phyloP scores from a whole-genome alignment of 2,888 invertebrate species.

The Luperina nickerlii region DNA sequence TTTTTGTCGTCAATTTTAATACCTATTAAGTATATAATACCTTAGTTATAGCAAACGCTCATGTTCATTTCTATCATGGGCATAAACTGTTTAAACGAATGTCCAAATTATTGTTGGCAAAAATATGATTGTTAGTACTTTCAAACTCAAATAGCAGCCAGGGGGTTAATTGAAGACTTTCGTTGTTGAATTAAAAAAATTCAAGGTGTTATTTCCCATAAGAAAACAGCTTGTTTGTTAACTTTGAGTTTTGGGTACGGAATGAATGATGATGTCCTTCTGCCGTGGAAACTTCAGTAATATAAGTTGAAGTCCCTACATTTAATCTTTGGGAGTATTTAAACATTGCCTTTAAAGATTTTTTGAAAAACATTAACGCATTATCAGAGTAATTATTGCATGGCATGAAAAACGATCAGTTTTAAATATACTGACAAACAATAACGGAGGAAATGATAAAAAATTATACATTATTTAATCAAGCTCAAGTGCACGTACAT shows the following conservation, averaged over 20 bases:
- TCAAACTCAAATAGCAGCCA: not conserved
- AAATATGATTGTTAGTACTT: not conserved
- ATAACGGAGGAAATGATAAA: not conserved
- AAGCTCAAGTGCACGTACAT: slow-evolving; percentile 5
- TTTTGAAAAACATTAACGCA: not conserved
- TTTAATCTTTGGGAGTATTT: not conserved
- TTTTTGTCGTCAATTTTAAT: too few species aligned
- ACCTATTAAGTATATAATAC: not conserved
- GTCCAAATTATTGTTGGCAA: not conserved
- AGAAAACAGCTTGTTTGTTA: not conserved
- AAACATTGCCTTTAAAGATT: not conserved
- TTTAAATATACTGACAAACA: slow-evolving; percentile 1
- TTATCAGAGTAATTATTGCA: not conserved
- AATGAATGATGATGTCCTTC: not conserved
- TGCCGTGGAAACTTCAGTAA: not conserved
- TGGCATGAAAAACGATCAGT: not conserved
- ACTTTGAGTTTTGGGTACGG: not conserved
- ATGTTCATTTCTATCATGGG: not conserved
- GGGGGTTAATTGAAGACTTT: not conserved
- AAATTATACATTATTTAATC: slow-evolving; percentile 30
- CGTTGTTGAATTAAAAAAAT: not conserved
- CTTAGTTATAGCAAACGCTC: not conserved
- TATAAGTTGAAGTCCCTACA: too few species aligned
- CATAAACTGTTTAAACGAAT: not conserved
- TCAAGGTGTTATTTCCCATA: not conserved